Conservation (phyloP, 2,113 vertebrate species). For the Lutjanus erythropterus region DNA sequence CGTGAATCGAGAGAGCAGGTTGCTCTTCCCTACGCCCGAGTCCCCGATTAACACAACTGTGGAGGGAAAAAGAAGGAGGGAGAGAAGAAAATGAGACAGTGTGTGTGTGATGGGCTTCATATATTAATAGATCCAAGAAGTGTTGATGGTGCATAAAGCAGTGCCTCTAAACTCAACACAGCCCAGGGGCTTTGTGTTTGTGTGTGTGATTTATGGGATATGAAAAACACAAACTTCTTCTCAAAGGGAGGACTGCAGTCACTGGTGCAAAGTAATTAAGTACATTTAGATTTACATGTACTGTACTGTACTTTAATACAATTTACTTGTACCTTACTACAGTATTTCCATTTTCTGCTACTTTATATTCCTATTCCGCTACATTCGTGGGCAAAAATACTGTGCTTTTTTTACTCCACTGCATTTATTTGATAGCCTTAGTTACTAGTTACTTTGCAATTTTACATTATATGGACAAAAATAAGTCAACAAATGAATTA, state of each 20-base stretch:
- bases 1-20: conserved; percentile 92
- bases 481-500: too few relatives aligned
- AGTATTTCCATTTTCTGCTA: too few relatives aligned
- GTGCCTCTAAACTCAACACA: conserved; percentile 7
- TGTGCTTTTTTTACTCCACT: too few relatives aligned
- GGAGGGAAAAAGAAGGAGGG: not conserved
- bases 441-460: too few relatives aligned
- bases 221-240: not conserved
- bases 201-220: conserved; percentile 15
- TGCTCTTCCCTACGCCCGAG: conserved; percentile 87
- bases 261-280: too few relatives aligned
- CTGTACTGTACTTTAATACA: too few relatives aligned
- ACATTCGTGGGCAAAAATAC: too few relatives aligned
- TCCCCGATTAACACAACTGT: conserved; percentile 91
- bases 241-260: not conserved
- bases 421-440: too few relatives aligned
- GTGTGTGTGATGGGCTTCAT: not conserved
- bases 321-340: too few relatives aligned
- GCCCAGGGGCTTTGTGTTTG: not conserved
- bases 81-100: conserved; percentile 13
- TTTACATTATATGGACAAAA: too few relatives aligned
- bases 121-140: conserved; percentile 19
- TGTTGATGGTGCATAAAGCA: conserved; percentile 26
- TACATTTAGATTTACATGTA: too few relatives aligned
- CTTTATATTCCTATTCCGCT: too few relatives aligned